Percentiles rank a stretch among this genome's conserved stretches.
These are phyloP conservation scores for Myotis brandtii DNA, from an alignment of 2,113 vertebrate species.

Conservation along the genomic window DNA sequence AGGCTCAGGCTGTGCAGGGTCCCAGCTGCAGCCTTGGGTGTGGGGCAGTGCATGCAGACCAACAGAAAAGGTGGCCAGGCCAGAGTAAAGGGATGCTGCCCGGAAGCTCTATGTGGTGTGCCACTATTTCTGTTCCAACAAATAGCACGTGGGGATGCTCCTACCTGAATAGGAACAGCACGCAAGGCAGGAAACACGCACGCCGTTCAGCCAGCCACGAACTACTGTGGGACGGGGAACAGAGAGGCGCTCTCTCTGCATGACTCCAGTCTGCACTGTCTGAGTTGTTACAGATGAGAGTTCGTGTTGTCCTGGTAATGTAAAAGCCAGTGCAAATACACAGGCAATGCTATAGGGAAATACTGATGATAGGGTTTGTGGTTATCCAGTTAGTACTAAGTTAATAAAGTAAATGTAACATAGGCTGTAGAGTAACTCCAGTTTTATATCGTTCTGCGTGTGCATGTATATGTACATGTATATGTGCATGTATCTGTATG, in stretches of 20 bases:
- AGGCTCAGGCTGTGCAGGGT: accelerated
- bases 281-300: accelerated
- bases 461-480: accelerated
- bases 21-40: background rate
- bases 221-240: accelerated
- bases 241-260: accelerated
- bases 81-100: background rate
- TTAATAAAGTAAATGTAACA: background rate
- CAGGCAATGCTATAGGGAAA: accelerated
- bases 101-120: accelerated
- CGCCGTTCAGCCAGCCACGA: accelerated
- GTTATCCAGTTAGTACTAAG: no score
- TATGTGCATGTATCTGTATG: accelerated
- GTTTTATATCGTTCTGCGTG: background rate
- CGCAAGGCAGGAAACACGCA: accelerated
- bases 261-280: accelerated
- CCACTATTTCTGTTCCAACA: background rate
- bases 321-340: background rate
- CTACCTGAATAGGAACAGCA: accelerated
- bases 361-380: accelerated
- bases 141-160: accelerated
- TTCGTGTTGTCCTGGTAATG: accelerated
- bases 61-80: no score
- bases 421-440: background rate
- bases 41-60: background rate